These are phyloP conservation scores for Malthinus flaveolus DNA, from an alignment of 2,888 invertebrate species.

Conservation along the genomic window DNA sequence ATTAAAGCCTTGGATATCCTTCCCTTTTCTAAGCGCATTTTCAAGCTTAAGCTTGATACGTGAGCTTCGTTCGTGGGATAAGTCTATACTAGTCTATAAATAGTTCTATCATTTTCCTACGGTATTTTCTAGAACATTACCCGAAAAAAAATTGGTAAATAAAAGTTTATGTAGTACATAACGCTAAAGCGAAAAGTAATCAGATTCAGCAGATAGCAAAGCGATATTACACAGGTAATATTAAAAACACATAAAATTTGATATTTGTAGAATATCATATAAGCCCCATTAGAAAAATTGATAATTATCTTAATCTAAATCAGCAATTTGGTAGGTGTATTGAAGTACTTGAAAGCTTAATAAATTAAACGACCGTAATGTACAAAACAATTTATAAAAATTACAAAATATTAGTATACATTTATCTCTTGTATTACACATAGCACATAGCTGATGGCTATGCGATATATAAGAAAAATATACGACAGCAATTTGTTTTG, in stretches of 20 bases:
- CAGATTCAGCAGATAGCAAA: conserved; percentile 6
- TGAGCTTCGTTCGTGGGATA: too few species aligned
- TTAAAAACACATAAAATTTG: conserved; percentile 19
- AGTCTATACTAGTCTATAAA: too few species aligned
- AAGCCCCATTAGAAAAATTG: conserved; percentile 19
- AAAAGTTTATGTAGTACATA: neutral
- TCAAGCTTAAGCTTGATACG: too few species aligned
- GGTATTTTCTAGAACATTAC: neutral
- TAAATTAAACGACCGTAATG: conserved; percentile 3
- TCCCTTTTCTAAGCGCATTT: too few species aligned
- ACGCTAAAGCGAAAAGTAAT: conserved; percentile 3
- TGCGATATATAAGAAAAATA: too few species aligned
- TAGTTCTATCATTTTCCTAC: neutral
- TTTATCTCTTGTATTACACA: too few species aligned
- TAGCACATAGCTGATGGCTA: too few species aligned
- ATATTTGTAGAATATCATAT: neutral
- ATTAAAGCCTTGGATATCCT: too few species aligned
- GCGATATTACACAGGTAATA: conserved; percentile 4
- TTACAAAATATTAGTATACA: neutral
- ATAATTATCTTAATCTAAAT: conserved; percentile 19
- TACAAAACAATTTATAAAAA: neutral
- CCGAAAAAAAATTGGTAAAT: neutral
- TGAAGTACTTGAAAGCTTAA: conserved; percentile 1
- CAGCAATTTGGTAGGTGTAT: conserved; percentile 15
- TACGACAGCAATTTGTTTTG: too few species aligned